Percentiles rank a stretch among this genome's conserved stretches.
Conservation (phyloP, 2,797 vertebrate species). For the Smutsia gigantea region DNA sequence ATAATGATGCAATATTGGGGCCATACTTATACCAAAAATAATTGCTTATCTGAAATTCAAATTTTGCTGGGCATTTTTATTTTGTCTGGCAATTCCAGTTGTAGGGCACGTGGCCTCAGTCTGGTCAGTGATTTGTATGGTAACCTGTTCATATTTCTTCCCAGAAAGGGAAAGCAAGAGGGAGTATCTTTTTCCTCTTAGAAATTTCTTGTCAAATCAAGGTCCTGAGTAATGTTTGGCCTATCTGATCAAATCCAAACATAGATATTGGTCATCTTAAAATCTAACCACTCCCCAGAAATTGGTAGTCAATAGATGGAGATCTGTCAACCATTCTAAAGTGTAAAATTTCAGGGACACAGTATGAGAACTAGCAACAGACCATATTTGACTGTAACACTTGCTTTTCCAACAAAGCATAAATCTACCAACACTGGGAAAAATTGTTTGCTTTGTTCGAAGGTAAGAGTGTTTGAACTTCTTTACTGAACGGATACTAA, state of each 20-base stretch:
- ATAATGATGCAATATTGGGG: background rate
- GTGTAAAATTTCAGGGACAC: background rate
- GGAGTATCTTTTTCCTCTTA: background rate
- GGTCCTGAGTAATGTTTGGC: background rate
- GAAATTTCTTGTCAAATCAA: background rate
- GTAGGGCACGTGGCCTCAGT: background rate
- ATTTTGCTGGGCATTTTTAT: background rate
- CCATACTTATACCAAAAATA: slow-evolving; percentile 8
- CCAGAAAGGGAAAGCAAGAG: background rate
- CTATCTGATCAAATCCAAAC: slow-evolving; percentile 9
- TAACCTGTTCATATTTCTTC: background rate
- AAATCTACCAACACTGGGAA: background rate
- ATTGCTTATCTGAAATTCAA: slow-evolving; percentile 35
- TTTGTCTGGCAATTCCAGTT: background rate
- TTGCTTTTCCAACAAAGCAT: background rate
- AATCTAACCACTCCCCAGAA: background rate
- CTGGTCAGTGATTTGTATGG: background rate
- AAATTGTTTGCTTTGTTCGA: background rate
- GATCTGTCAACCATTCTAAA: background rate
- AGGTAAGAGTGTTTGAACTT: background rate
- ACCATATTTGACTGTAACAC: background rate
- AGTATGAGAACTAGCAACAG: background rate
- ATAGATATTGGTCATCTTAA: slow-evolving; percentile 3
- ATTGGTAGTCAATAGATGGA: background rate
- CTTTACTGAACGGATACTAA: background rate